Evolutionary conservation across 2,888 invertebrate genomes (phyloP).

Genomic region (Heliconius sara): DNA sequence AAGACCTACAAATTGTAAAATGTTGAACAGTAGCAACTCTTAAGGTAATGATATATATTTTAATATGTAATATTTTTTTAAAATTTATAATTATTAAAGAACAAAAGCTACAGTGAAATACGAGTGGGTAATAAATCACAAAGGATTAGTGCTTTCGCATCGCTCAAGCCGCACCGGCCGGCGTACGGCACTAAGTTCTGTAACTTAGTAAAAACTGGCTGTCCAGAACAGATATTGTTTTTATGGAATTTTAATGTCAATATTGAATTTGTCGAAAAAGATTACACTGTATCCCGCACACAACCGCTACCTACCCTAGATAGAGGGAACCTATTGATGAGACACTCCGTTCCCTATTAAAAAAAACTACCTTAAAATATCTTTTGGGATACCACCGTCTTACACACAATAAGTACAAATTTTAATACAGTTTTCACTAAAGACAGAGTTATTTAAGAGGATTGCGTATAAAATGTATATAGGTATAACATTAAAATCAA

Average conservation of each 20-base stretch:
- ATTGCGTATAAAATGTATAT: too few species aligned
- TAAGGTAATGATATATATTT: not conserved
- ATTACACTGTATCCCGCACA: too few species aligned
- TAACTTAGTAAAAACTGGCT: conserved; percentile 5
- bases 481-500: too few species aligned
- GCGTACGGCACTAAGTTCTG: not conserved
- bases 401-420: too few species aligned
- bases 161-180: conserved; percentile 14
- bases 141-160: conserved; percentile 17
- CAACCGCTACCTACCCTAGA: too few species aligned
- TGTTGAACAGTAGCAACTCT: not conserved
- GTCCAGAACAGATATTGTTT: not conserved
- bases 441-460: too few species aligned
- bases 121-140: not conserved
- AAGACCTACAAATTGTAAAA: not conserved
- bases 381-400: not conserved
- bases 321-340: too few species aligned
- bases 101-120: not conserved
- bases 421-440: not conserved
- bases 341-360: too few species aligned
- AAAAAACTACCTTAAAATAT: not conserved
- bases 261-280: not conserved
- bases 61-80: not conserved
- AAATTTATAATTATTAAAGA: not conserved
- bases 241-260: not conserved